Percentiles rank a stretch among this genome's conserved stretches.
Evolutionary conservation across 2,113 vertebrate species (phyloP).

Genomic region (Apus apus): DNA sequence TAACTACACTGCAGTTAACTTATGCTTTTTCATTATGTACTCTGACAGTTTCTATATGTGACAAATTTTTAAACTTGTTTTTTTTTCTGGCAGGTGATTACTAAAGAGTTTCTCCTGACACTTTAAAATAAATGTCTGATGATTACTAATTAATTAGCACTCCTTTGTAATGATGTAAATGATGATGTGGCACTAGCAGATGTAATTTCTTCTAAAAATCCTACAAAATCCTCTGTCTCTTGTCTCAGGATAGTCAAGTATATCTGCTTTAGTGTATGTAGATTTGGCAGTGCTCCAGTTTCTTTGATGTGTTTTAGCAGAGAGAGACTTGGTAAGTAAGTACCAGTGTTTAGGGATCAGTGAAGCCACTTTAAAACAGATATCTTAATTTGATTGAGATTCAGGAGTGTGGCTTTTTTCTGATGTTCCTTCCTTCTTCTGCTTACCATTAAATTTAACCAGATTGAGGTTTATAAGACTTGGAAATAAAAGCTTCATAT

Average conservation of each 20-base stretch:
- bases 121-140: slow-evolving; percentile 9
- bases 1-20: background rate
- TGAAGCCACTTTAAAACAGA: slow-evolving; percentile 18
- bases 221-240: slow-evolving; percentile 29
- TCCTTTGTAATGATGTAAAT: slow-evolving; percentile 35
- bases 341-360: slow-evolving; percentile 26
- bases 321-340: slow-evolving; percentile 48
- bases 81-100: background rate
- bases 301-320: slow-evolving; percentile 26
- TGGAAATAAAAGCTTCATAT: slow-evolving; percentile 50
- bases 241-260: slow-evolving; percentile 20
- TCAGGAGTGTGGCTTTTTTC: slow-evolving; percentile 22
- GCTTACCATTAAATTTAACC: slow-evolving; percentile 21
- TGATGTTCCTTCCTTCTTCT: background rate
- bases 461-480: slow-evolving; percentile 26
- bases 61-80: background rate
- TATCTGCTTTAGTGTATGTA: slow-evolving; percentile 28
- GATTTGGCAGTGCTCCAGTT: slow-evolving; percentile 39
- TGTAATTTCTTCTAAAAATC: slow-evolving; percentile 47
- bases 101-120: background rate
- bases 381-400: slow-evolving; percentile 43
- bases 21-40: background rate
- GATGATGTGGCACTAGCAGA: background rate
- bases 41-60: background rate
- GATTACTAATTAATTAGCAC: background rate